Percentiles rank a stretch among this genome's conserved stretches.
Conservation (phyloP, 2,888 invertebrate genomes). For the Elysia crispata region DNA sequence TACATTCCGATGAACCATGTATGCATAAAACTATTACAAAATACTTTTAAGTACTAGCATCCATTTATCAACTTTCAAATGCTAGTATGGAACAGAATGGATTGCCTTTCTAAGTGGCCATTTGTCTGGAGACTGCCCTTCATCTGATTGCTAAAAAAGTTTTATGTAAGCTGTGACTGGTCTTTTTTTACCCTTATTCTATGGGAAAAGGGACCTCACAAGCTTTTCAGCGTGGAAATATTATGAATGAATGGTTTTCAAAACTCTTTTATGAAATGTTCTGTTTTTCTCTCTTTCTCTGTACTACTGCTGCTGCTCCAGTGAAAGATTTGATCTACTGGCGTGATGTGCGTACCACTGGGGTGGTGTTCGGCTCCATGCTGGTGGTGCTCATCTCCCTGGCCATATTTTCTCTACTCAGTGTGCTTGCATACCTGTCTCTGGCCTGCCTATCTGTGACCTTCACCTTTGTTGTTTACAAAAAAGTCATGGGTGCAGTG, state of each 20-base stretch:
- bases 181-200: no score
- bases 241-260: not conserved
- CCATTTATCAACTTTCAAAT: no score
- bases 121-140: no score
- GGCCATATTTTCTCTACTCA: conserved; percentile 95
- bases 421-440: conserved; percentile 94
- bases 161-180: no score
- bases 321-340: conserved; percentile 96
- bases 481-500: conserved; percentile 94
- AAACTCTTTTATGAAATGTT: not conserved
- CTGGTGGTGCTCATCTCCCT: conserved; percentile 93
- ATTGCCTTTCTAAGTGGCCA: not conserved
- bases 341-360: conserved; percentile 96
- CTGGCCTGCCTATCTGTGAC: conserved; percentile 91
- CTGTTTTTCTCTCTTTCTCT: not conserved
- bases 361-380: conserved; percentile 93
- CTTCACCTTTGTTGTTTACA: conserved; percentile 96
- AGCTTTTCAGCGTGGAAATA: no score
- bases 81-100: not conserved
- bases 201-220: no score
- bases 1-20: no score
- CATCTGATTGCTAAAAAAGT: no score
- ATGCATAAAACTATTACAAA: no score
- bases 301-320: conserved; percentile 57
- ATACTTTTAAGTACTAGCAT: no score